A percentile compares a stretch with the other conserved stretches of the same genome.
Evolutionary conservation across 2,797 vertebrate genomes (phyloP).

Genomic region (Channallabes apus): DNA sequence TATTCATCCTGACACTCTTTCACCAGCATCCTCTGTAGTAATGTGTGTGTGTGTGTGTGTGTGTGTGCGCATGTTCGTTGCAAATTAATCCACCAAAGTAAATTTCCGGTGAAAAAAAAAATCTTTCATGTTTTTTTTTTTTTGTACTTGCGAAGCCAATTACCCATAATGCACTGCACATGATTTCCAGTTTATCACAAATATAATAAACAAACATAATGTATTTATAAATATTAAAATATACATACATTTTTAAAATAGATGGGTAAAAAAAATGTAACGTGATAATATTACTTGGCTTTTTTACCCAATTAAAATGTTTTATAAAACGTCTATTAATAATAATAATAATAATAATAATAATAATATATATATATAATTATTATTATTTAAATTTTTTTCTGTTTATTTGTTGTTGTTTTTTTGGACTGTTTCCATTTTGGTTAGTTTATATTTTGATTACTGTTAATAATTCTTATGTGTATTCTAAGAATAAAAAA

Average conservation of each 20-base stretch:
- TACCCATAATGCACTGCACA: constrained; percentile 6
- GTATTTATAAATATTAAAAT: too few relatives aligned
- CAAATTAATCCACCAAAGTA: background rate
- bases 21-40: background rate
- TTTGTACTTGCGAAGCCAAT: too few relatives aligned
- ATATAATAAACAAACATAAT: too few relatives aligned
- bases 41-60: constrained; percentile 6
- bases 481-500: background rate
- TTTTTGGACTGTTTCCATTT: background rate
- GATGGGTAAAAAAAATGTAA: too few relatives aligned
- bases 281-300: too few relatives aligned
- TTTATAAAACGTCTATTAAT: too few relatives aligned
- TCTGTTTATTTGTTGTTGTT: background rate
- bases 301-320: too few relatives aligned
- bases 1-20: constrained; percentile 30
- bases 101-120: background rate
- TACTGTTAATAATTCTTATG: background rate
- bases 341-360: too few relatives aligned
- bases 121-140: background rate
- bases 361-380: too few relatives aligned
- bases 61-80: background rate
- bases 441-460: background rate
- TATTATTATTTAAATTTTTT: too few relatives aligned
- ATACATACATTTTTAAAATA: too few relatives aligned
- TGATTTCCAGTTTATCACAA: too few relatives aligned